Evolutionary conservation across 2,888 invertebrate genomes (phyloP).

Genomic region (Clivina fossor): DNA sequence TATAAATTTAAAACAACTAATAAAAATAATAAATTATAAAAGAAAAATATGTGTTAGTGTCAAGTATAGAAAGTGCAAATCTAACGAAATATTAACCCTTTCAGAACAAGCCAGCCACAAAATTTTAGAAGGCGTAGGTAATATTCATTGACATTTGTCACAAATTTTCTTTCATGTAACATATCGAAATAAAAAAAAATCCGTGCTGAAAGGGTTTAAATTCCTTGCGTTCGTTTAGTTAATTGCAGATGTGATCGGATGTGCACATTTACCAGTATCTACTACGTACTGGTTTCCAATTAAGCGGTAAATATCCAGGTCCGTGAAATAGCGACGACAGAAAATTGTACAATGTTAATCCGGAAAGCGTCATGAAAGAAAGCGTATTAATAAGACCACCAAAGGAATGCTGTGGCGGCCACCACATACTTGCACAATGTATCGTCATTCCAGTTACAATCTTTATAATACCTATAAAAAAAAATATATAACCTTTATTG

Average conservation of each 20-base stretch:
- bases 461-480: constrained; percentile 81
- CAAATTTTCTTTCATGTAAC: no score
- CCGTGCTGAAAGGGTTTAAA: no score
- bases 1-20: background rate
- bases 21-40: no score
- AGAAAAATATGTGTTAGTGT: no score
- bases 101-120: no score
- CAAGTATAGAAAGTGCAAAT: no score
- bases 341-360: constrained; percentile 85
- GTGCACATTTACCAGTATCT: constrained; percentile 20
- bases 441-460: constrained; percentile 81
- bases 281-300: constrained; percentile 80
- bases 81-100: no score
- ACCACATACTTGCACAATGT: constrained; percentile 83
- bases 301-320: constrained; percentile 83
- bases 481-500: constrained; percentile 35
- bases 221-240: no score
- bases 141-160: no score
- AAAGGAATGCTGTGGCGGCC: constrained; percentile 73
- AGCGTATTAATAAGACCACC: constrained; percentile 73
- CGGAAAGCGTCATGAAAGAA: constrained; percentile 76
- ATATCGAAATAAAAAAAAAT: no score
- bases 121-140: no score
- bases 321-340: constrained; percentile 86
- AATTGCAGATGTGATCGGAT: constrained; percentile 20